Evolutionary conservation across 2,113 vertebrate genomes (phyloP).

Genomic region (Narcine bancroftii): DNA sequence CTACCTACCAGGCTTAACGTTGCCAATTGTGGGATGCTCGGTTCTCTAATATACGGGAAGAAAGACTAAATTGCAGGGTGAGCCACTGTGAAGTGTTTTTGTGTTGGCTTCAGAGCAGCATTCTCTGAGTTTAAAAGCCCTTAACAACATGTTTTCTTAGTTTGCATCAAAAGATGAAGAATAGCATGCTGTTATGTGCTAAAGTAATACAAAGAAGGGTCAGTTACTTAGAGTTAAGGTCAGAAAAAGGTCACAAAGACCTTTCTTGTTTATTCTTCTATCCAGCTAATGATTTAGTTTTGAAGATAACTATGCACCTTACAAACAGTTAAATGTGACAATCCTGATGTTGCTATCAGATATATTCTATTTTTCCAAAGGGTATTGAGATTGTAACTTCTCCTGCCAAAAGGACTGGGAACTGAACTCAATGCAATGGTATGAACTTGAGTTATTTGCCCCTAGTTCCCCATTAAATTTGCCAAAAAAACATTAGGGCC

Average conservation of each 20-base stretch:
- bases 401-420: too few relatives aligned
- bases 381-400: too few relatives aligned
- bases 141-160: background rate
- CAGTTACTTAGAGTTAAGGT: background rate
- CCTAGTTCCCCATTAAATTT: too few relatives aligned
- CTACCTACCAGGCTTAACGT: background rate
- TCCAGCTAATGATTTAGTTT: background rate
- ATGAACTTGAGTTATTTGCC: too few relatives aligned
- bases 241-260: background rate
- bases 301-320: too few relatives aligned
- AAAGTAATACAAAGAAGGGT: background rate
- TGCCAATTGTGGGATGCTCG: background rate
- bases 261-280: background rate
- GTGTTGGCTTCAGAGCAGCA: background rate
- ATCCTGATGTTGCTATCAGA: too few relatives aligned
- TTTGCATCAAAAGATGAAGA: background rate
- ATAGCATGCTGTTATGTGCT: background rate
- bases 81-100: constrained; percentile 16
- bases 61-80: background rate
- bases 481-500: too few relatives aligned
- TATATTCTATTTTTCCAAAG: too few relatives aligned
- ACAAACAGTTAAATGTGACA: too few relatives aligned
- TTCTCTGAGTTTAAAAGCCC: background rate
- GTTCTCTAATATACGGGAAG: background rate
- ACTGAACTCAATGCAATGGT: too few relatives aligned